phyloP scores from a whole-genome alignment of 2,797 vertebrate species.

The Anabacerthia variegaticeps region DNA sequence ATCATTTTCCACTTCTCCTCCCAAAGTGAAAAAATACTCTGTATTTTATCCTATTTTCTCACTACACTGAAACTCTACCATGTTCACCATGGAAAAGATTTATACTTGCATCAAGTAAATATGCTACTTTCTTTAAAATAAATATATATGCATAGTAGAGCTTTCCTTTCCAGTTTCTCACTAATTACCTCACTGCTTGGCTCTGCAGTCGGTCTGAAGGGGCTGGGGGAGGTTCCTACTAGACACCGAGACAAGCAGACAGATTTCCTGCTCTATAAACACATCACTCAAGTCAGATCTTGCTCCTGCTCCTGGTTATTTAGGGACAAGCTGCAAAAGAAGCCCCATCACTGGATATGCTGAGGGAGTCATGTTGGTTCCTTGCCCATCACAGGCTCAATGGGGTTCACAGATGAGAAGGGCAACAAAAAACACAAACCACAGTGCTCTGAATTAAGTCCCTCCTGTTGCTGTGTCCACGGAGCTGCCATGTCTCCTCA shows the following conservation, averaged over 20 bases:
- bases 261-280: not conserved
- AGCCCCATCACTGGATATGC: not conserved
- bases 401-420: not conserved
- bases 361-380: not conserved
- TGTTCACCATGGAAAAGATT: not conserved
- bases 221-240: not conserved
- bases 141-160: not conserved
- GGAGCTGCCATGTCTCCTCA: not conserved
- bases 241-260: not conserved
- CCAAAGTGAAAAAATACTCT: not conserved
- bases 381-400: not conserved
- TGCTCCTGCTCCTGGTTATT: not conserved
- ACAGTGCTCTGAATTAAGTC: fast-evolving
- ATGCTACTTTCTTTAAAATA: not conserved
- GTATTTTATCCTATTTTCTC: not conserved
- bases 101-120: not conserved
- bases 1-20: not conserved
- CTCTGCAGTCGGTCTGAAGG: fast-evolving
- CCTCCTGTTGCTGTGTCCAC: not conserved
- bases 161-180: not conserved
- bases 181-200: not conserved
- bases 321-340: not conserved
- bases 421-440: not conserved
- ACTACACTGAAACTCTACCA: not conserved
- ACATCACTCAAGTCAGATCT: not conserved